phyloP scores from a whole-genome alignment of 2,113 vertebrate genomes.

The Bombycilla garrulus region DNA sequence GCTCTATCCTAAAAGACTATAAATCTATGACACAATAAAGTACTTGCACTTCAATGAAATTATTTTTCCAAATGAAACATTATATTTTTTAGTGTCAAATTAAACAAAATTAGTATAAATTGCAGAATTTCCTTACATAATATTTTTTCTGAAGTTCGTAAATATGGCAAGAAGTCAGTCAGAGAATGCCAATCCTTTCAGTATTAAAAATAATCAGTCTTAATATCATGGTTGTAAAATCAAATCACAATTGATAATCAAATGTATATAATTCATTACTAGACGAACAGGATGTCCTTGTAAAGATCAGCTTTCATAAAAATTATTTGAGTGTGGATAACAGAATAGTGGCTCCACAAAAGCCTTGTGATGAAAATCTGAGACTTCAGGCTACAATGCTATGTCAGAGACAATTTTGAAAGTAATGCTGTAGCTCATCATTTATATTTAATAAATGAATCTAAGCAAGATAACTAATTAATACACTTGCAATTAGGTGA shows the following conservation, averaged over 20 bases:
- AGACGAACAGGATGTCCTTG: neutral
- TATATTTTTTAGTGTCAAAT: neutral
- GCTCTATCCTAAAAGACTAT: neutral
- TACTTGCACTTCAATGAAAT: neutral
- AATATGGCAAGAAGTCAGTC: neutral
- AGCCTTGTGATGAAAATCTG: neutral
- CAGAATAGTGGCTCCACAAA: conserved; percentile 11
- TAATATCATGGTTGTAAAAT: neutral
- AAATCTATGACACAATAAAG: neutral
- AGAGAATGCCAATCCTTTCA: neutral
- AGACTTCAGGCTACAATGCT: neutral
- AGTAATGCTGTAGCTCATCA: neutral
- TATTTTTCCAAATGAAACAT: neutral
- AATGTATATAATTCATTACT: neutral
- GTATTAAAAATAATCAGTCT: neutral
- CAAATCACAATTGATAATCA: neutral
- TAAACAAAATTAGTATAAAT: neutral
- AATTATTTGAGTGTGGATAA: neutral
- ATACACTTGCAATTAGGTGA: neutral
- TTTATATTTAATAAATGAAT: neutral
- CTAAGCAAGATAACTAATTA: neutral
- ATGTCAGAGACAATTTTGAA: neutral
- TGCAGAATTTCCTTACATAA: neutral
- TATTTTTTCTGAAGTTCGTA: neutral
- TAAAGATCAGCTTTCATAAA: conserved; percentile 1